A percentile compares a stretch with the other conserved stretches of the same genome.
Conservation (phyloP, 2,797 vertebrate species). For the Ficedula albicollis region DNA sequence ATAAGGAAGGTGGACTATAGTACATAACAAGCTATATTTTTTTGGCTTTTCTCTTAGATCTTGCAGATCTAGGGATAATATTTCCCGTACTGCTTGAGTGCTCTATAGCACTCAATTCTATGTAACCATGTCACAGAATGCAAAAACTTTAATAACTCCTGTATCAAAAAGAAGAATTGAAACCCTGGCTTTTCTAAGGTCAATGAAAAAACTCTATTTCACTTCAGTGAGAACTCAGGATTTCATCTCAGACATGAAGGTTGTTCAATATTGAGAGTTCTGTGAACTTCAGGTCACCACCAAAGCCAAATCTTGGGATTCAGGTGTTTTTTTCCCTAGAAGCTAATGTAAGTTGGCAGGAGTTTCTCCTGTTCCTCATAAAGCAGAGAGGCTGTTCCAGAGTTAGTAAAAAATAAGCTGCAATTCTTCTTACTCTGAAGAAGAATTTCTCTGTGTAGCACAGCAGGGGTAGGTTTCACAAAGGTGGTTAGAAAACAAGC, state of each 20-base stretch:
- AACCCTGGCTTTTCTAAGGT: background rate
- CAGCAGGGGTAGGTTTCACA: slow-evolving; percentile 9
- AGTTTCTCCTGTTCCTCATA: background rate
- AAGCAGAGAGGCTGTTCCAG: background rate
- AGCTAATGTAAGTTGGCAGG: background rate
- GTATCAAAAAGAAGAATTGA: slow-evolving; percentile 1
- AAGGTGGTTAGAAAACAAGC: slow-evolving; percentile 29
- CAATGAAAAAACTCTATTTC: background rate
- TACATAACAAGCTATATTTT: background rate
- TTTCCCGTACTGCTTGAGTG: background rate
- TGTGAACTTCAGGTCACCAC: slow-evolving; percentile 8
- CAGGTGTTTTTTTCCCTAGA: background rate
- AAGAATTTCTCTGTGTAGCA: background rate
- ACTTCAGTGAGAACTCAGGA: slow-evolving; percentile 6
- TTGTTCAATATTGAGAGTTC: background rate
- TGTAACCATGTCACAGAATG: background rate
- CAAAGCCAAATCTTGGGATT: background rate
- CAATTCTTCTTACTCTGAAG: background rate
- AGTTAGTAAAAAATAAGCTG: background rate
- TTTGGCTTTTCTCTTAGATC: background rate
- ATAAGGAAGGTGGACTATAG: background rate
- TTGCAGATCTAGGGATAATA: background rate
- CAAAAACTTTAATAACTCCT: background rate
- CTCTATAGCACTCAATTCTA: background rate
- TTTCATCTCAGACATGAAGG: background rate